A percentile compares a stretch with the other conserved stretches of the same genome.
These are phyloP conservation scores for Xanthorhoe spadicearia DNA, from an alignment of 2,888 invertebrate species.

Conservation along the genomic window DNA sequence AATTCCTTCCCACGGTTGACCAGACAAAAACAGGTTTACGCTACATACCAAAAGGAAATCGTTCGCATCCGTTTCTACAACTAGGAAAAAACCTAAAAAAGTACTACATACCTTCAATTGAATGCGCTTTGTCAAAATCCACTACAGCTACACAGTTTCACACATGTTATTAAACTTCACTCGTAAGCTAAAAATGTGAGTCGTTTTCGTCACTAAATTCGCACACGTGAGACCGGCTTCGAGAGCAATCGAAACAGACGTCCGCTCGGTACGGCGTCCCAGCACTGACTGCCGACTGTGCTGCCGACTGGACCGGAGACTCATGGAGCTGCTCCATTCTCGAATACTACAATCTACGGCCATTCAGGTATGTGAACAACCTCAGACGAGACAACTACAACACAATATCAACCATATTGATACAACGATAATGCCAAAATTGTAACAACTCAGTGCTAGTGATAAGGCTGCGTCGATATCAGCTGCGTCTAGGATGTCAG, in stretches of 20 bases:
- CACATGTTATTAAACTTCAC: slow-evolving; percentile 74
- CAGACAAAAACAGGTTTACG: slow-evolving; percentile 76
- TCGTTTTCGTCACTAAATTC: slow-evolving; percentile 51
- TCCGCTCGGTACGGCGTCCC: slow-evolving; percentile 45
- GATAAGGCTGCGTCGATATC: slow-evolving; percentile 84
- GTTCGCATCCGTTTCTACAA: slow-evolving; percentile 64
- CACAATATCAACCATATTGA: slow-evolving; percentile 60
- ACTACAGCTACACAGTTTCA: slow-evolving; percentile 50
- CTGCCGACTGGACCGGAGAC: neutral
- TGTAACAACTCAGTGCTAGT: slow-evolving; percentile 51
- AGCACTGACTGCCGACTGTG: slow-evolving; percentile 58
- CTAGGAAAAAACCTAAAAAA: slow-evolving; percentile 52
- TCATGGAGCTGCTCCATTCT: slow-evolving; percentile 70
- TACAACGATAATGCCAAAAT: slow-evolving; percentile 57
- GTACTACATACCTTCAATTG: slow-evolving; percentile 58
- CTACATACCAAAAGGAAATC: slow-evolving; percentile 78
- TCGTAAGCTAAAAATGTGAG: slow-evolving; percentile 66
- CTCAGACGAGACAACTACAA: slow-evolving; percentile 59
- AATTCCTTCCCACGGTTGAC: slow-evolving; percentile 79
- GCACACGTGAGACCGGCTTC: slow-evolving; percentile 65
- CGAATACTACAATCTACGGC: slow-evolving; percentile 78
- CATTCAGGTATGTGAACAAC: slow-evolving; percentile 82
- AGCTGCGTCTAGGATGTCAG: slow-evolving; percentile 80
- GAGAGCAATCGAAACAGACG: slow-evolving; percentile 42
- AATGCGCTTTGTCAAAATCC: slow-evolving; percentile 49